Percentiles rank a stretch among this genome's conserved stretches.
Evolutionary conservation across 2,113 vertebrate species (phyloP).

Genomic region (Colistium nudipinnis): DNA sequence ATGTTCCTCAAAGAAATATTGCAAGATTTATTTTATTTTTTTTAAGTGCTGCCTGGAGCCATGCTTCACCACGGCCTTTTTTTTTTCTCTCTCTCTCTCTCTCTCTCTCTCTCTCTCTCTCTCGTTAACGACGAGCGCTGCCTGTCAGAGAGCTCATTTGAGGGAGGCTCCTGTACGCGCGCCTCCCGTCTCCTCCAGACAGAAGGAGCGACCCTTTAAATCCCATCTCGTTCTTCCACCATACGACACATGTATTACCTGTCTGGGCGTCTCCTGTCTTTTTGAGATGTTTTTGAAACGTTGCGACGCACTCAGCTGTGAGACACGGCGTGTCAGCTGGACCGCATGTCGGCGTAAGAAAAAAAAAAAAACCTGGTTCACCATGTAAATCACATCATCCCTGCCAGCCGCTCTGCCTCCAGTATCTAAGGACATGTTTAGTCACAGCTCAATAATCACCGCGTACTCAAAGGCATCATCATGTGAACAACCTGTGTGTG

Average conservation of each 20-base stretch:
- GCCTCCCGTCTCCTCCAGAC: conserved; percentile 53
- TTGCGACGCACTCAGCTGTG: conserved; percentile 25
- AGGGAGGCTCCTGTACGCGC: conserved; percentile 39
- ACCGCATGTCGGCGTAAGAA: conserved; percentile 14
- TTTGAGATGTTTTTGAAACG: conserved; percentile 36
- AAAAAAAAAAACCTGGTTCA: conserved; percentile 2
- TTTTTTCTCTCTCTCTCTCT: too few relatives aligned
- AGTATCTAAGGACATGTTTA: conserved; percentile 12
- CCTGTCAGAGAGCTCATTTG: conserved; percentile 69
- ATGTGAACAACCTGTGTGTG: conserved; percentile 12
- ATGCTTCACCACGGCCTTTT: conserved; percentile 54
- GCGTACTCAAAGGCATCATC: conserved; percentile 36
- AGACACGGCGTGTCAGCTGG: conserved; percentile 21
- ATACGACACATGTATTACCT: conserved; percentile 29
- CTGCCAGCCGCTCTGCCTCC: conserved; percentile 14
- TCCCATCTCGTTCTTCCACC: conserved; percentile 20
- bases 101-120: too few relatives aligned
- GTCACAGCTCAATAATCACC: conserved; percentile 50
- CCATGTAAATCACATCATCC: conserved; percentile 33
- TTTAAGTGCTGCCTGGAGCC: conserved; percentile 64
- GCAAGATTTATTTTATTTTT: conserved; percentile 39
- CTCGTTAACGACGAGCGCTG: conserved; percentile 61
- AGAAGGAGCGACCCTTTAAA: conserved; percentile 31
- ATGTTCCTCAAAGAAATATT: conserved; percentile 72
- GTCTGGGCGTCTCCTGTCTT: conserved; percentile 40